Conservation (phyloP, 2,113 vertebrate genomes). For the Plecotus auritus region DNA sequence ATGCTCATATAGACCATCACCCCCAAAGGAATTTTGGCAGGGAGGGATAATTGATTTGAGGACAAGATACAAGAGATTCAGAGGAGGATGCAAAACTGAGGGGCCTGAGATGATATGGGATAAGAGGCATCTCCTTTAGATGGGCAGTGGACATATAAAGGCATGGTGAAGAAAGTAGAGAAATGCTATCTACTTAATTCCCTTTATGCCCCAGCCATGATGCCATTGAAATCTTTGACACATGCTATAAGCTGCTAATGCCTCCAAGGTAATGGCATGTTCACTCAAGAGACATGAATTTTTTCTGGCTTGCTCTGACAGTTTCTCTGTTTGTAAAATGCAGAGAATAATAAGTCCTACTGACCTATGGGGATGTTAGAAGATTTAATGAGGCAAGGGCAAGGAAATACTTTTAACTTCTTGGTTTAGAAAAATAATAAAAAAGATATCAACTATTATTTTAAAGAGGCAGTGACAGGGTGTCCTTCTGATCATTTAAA, state of each 20-base stretch:
- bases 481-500: constrained; percentile 51
- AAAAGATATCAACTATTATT: not conserved
- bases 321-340: constrained; percentile 48
- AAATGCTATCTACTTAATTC: not conserved
- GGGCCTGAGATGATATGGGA: not conserved
- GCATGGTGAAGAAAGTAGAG: not conserved
- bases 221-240: not conserved
- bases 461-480: not conserved
- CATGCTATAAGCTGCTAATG: not conserved
- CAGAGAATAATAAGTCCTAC: constrained; percentile 23
- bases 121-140: not conserved
- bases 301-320: constrained; percentile 7
- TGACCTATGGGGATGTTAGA: constrained; percentile 35
- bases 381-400: constrained; percentile 47
- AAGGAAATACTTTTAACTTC: constrained; percentile 51
- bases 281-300: constrained; percentile 9
- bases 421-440: constrained; percentile 47
- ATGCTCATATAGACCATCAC: not conserved
- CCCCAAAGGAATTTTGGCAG: not conserved
- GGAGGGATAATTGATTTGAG: constrained; percentile 10
- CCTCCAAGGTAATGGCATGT: not conserved
- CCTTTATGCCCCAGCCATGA: not conserved
- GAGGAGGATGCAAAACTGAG: not conserved
- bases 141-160: not conserved
- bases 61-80: not conserved